Percentiles rank a stretch among this genome's conserved stretches.
These are phyloP conservation scores for Benthosema pterotum DNA, from an alignment of 2,797 vertebrate species.

Conservation along the genomic window DNA sequence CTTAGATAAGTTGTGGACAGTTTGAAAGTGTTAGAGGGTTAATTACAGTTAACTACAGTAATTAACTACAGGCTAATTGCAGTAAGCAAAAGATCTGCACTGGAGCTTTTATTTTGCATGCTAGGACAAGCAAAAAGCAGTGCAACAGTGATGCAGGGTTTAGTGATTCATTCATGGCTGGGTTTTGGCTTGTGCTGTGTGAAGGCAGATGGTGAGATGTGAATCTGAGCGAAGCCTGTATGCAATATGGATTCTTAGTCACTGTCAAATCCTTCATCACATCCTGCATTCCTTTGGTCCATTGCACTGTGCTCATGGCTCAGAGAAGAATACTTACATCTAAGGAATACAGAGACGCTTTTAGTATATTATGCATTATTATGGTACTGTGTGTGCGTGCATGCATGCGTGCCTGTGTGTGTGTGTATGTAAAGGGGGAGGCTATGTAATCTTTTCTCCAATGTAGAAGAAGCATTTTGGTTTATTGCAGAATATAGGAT, in stretches of 20 bases:
- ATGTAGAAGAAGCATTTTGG: too few relatives aligned
- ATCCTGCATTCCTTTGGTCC: conserved; percentile 70
- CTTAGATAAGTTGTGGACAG: conserved; percentile 13
- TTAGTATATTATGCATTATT: too few relatives aligned
- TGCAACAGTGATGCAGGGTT: too few relatives aligned
- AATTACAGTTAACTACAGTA: conserved; percentile 26
- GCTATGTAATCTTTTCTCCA: too few relatives aligned
- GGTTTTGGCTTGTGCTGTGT: conserved; percentile 48
- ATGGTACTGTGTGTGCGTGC: too few relatives aligned
- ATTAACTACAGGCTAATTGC: conserved; percentile 6
- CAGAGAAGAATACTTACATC: conserved; percentile 57
- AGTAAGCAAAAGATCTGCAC: too few relatives aligned
- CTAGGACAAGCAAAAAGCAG: too few relatives aligned
- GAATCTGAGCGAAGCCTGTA: conserved; percentile 68
- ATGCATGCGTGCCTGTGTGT: too few relatives aligned
- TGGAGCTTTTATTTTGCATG: too few relatives aligned
- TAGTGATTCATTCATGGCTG: conserved; percentile 42
- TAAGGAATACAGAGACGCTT: conserved; percentile 54
- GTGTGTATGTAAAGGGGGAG: too few relatives aligned
- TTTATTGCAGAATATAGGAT: too few relatives aligned
- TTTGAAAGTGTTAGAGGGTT: conserved; percentile 10
- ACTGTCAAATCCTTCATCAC: too few relatives aligned
- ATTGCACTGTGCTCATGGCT: conserved; percentile 63
- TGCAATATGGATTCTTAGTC: conserved; percentile 73
- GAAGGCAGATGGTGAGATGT: conserved; percentile 60